Percentiles rank a stretch among this genome's conserved stretches.
These are phyloP conservation scores for Argynnis bischoffii DNA, from an alignment of 2,888 invertebrate species.

Conservation along the genomic window DNA sequence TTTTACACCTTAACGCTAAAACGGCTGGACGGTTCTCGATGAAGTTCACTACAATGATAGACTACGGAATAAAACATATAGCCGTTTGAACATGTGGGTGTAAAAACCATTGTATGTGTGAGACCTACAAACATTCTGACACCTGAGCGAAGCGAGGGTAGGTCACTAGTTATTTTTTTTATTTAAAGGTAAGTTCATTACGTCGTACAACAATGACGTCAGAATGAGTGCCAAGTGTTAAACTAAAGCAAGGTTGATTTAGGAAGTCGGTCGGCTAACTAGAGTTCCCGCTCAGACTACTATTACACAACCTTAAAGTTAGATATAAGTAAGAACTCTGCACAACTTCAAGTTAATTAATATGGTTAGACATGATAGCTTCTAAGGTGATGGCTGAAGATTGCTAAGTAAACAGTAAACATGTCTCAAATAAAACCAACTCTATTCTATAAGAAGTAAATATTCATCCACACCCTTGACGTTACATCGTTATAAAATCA, in stretches of 20 bases:
- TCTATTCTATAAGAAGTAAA: no score
- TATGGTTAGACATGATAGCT: slow-evolving; percentile 25
- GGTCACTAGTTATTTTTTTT: slow-evolving; percentile 9
- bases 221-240: slow-evolving; percentile 49
- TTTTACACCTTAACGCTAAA: no score
- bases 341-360: slow-evolving; percentile 40
- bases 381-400: background rate
- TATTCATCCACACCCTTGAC: no score
- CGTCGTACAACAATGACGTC: slow-evolving; percentile 44
- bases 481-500: no score
- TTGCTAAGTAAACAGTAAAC: background rate
- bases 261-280: slow-evolving; percentile 50
- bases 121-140: no score
- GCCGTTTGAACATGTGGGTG: no score
- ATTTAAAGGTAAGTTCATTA: slow-evolving; percentile 41
- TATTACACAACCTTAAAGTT: slow-evolving; percentile 41
- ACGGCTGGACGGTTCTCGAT: no score
- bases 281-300: slow-evolving; percentile 46
- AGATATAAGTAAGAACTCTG: slow-evolving; percentile 39
- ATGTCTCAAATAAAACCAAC: no score
- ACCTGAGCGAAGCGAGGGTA: no score
- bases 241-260: slow-evolving; percentile 52
- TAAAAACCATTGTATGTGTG: no score
- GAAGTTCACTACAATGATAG: no score
- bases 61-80: no score